Evolutionary conservation across 92 coral and sea anemone species (phyloP).

Genomic region (Chrysogorgia sp.): DNA sequence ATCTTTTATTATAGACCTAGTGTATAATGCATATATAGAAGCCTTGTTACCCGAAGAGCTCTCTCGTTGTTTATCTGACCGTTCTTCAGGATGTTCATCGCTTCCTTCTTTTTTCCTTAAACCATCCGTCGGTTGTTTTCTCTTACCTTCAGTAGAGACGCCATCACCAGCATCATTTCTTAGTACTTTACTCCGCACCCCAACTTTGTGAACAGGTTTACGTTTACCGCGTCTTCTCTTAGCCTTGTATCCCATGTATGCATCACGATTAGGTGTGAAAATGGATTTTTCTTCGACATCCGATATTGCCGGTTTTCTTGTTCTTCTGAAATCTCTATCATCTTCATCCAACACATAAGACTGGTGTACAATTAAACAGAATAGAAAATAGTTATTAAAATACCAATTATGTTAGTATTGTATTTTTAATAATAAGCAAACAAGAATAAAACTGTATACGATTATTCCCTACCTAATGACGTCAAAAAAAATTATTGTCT

Average conservation of each 20-base stretch:
- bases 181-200: conserved; percentile 60
- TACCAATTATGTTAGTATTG: too few species aligned
- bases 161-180: conserved; percentile 61
- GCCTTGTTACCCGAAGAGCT: conserved; percentile 26
- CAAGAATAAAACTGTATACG: too few species aligned
- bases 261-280: conserved; percentile 34
- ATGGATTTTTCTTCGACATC: conserved; percentile 49
- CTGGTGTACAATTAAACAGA: conserved; percentile 40
- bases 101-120: conserved; percentile 58
- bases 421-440: too few species aligned
- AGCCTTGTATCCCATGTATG: conserved; percentile 39
- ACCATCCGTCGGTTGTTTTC: conserved; percentile 39
- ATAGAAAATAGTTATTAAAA: not conserved
- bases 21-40: not conserved
- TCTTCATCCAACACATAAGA: conserved; percentile 89
- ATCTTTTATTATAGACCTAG: too few species aligned
- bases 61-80: conserved; percentile 54
- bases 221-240: conserved; percentile 56
- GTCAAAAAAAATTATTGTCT: too few species aligned
- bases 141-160: conserved; percentile 20
- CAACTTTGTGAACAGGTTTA: conserved; percentile 68
- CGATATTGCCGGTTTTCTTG: conserved; percentile 77
- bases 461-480: too few species aligned
- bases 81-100: conserved; percentile 51
- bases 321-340: conserved; percentile 93